phyloP scores from a whole-genome alignment of 2,113 vertebrate genomes.

The Passer montanus region DNA sequence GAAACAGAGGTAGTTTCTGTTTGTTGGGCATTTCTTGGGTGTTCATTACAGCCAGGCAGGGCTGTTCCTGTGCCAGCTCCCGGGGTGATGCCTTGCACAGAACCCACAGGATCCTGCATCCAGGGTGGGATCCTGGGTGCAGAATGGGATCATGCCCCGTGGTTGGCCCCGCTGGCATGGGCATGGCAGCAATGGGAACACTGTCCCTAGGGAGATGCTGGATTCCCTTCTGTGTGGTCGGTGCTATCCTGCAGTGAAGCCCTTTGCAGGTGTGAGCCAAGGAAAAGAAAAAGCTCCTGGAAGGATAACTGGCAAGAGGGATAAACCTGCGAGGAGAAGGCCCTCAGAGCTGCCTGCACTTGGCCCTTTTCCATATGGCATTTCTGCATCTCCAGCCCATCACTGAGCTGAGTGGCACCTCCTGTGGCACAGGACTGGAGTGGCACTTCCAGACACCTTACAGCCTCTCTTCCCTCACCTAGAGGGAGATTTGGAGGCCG shows the following conservation, averaged over 20 bases:
- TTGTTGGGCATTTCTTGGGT: neutral
- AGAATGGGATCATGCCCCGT: accelerated
- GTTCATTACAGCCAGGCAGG: neutral
- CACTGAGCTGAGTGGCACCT: neutral
- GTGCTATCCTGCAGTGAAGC: accelerated
- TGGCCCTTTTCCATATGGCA: neutral
- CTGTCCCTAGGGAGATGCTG: neutral
- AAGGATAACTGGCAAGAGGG: neutral
- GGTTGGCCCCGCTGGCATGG: neutral
- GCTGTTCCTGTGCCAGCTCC: neutral
- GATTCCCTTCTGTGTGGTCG: neutral
- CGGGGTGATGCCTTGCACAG: accelerated
- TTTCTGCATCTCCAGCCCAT: neutral
- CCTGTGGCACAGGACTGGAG: neutral
- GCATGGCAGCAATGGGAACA: neutral
- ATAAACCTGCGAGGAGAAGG: neutral
- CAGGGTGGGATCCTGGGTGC: neutral
- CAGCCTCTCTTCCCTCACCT: neutral
- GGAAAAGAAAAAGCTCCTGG: neutral
- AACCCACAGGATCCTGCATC: neutral
- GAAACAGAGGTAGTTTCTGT: neutral
- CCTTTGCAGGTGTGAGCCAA: neutral
- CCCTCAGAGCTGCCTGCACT: neutral
- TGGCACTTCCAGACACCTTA: neutral
- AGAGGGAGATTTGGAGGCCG: neutral